These are phyloP conservation scores for Bubalus kerabau DNA, from an alignment of 2,113 vertebrate genomes.

Conservation along the genomic window DNA sequence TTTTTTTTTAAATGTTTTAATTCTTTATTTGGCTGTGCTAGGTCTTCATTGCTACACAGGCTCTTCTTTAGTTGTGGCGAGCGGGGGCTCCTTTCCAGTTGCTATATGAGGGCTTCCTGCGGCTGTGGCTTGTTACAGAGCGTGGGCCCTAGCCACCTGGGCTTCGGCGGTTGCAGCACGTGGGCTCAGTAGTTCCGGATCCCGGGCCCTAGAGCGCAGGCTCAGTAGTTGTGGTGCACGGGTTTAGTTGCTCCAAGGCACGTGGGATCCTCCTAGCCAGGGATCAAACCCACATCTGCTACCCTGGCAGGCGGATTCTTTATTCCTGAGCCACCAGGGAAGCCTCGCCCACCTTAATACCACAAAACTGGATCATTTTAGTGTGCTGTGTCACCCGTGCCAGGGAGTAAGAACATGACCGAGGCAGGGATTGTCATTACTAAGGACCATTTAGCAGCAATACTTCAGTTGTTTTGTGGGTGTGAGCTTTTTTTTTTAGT, in stretches of 20 bases:
- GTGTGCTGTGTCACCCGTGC: neutral
- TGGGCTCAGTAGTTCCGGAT: neutral
- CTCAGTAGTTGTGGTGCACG: neutral
- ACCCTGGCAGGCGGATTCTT: neutral
- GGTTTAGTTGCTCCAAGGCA: neutral
- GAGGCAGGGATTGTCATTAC: fast-evolving
- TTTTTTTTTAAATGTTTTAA: neutral
- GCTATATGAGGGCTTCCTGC: neutral
- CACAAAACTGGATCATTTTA: neutral
- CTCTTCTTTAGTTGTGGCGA: neutral
- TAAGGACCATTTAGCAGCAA: neutral
- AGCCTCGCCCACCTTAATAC: neutral
- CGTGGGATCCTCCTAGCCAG: neutral
- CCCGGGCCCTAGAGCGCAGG: too few species aligned
- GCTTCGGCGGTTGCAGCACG: neutral
- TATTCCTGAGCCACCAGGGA: neutral
- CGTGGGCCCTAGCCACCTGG: neutral
- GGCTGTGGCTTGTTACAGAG: neutral
- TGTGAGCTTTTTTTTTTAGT: neutral
- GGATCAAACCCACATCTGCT: neutral
- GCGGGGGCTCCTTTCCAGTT: neutral
- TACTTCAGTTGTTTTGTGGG: neutral
- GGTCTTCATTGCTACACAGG: neutral
- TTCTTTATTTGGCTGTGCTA: neutral
- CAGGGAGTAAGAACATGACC: neutral